Conservation (phyloP, 2,113 vertebrate species). For the Oriolus oriolus region DNA sequence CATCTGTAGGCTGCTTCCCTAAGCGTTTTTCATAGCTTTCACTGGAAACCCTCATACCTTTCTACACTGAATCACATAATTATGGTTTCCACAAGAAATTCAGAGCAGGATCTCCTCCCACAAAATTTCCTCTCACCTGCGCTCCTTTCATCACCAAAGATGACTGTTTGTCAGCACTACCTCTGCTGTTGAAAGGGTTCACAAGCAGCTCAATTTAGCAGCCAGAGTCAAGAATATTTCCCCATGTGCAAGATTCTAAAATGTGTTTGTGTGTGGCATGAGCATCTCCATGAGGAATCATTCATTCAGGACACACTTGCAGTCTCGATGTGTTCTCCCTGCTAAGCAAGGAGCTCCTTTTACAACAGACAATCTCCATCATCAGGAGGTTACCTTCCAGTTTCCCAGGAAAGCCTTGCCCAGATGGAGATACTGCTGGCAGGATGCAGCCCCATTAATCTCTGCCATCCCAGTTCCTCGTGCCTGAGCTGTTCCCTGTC, state of each 20-base stretch:
- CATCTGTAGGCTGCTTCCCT: not conserved
- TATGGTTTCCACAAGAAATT: conserved; percentile 31
- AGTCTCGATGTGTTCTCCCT: not conserved
- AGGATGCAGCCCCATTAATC: not conserved
- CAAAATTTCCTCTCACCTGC: conserved; percentile 43
- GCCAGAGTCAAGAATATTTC: not conserved
- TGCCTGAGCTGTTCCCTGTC: not conserved
- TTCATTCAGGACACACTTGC: not conserved
- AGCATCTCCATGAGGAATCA: not conserved
- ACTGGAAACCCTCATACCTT: not conserved
- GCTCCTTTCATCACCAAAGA: conserved; percentile 13
- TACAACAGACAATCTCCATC: not conserved
- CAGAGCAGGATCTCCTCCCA: conserved; percentile 38
- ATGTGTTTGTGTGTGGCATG: not conserved
- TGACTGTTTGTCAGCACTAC: conserved; percentile 29
- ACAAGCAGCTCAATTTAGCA: not conserved
- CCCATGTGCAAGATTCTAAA: not conserved
- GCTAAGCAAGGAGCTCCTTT: not conserved
- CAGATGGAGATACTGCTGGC: not conserved
- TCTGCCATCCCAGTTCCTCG: not conserved
- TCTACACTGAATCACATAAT: conserved; percentile 23
- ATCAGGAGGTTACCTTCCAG: not conserved
- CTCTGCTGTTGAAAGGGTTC: not conserved
- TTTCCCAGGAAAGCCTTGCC: not conserved
- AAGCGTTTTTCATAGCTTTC: not conserved